A percentile compares a stretch with the other conserved stretches of the same genome.
Evolutionary conservation across 2,797 vertebrate genomes (phyloP).

Genomic region (Manis javanica): DNA sequence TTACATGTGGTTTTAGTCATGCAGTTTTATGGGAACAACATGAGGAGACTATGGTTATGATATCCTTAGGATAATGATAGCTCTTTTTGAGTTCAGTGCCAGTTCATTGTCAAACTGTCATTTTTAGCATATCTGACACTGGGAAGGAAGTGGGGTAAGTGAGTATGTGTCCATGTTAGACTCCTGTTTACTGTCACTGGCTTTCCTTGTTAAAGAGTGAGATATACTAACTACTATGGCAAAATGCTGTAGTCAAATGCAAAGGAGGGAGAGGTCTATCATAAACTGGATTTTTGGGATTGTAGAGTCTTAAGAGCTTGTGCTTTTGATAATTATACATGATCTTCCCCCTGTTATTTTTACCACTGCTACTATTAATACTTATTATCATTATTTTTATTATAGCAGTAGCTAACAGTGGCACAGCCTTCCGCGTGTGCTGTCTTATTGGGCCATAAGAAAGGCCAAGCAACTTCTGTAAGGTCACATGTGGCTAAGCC

Average conservation of each 20-base stretch:
- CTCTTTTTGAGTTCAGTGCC: not conserved
- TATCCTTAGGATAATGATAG: not conserved
- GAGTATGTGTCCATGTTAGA: not conserved
- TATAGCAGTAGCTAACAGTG: not conserved
- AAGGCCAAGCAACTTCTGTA: not conserved
- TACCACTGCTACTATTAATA: not conserved
- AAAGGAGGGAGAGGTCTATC: not conserved
- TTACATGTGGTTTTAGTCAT: not conserved
- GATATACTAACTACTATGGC: not conserved
- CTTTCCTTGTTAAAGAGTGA: slow-evolving; percentile 11
- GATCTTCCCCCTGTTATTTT: not conserved
- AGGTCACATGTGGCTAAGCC: not conserved
- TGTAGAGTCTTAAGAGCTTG: not conserved
- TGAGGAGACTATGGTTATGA: not conserved
- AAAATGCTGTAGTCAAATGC: not conserved
- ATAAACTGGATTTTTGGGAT: not conserved
- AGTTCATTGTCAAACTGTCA: not conserved
- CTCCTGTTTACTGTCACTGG: not conserved
- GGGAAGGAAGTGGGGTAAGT: not conserved
- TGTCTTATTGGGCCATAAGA: not conserved
- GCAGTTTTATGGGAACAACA: not conserved
- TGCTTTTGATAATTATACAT: not conserved
- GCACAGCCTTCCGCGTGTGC: not conserved
- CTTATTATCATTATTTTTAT: not conserved
- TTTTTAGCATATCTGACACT: not conserved